Evolutionary conservation across 1,140 invertebrate genomes (phyloP).

Genomic region (Prorops nasuta): DNA sequence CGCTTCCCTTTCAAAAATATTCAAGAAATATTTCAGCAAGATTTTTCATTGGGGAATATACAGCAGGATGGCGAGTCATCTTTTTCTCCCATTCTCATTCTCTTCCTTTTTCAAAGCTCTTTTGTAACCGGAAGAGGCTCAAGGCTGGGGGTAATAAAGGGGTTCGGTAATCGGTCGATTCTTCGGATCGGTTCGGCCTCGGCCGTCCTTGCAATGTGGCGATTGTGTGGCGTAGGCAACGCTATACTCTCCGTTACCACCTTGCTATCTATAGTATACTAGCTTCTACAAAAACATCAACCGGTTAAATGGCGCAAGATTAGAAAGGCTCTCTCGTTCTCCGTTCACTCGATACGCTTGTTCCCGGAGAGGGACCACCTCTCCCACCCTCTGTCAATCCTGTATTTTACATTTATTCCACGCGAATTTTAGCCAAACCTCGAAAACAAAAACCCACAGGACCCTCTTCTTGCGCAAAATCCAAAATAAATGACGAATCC

Average conservation of each 20-base stretch:
- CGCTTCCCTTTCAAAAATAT: neutral
- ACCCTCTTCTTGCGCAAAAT: too few relatives aligned
- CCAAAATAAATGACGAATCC: too few relatives aligned
- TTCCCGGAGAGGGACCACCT: slow-evolving; percentile 8
- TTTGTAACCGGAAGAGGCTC: neutral
- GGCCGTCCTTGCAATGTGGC: slow-evolving; percentile 54
- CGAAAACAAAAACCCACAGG: too few relatives aligned
- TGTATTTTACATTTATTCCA: neutral
- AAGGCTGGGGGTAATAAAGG: neutral
- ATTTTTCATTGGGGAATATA: neutral
- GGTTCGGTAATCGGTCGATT: neutral
- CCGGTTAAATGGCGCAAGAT: slow-evolving; percentile 30
- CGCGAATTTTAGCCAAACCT: too few relatives aligned
- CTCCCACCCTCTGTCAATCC: neutral
- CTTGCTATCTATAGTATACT: slow-evolving; percentile 31
- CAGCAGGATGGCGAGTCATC: too few relatives aligned
- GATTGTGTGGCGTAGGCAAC: slow-evolving; percentile 47
- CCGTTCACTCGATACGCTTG: neutral
- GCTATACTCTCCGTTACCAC: slow-evolving; percentile 27
- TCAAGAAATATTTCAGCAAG: neutral
- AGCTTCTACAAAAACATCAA: slow-evolving; percentile 47
- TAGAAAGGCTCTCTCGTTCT: slow-evolving; percentile 42
- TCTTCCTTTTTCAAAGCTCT: neutral
- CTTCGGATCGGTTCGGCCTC: slow-evolving; percentile 37
- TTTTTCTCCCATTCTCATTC: neutral